These are phyloP conservation scores for Alsophila aescularia DNA, from an alignment of 2,888 invertebrate genomes.

Conservation along the genomic window DNA sequence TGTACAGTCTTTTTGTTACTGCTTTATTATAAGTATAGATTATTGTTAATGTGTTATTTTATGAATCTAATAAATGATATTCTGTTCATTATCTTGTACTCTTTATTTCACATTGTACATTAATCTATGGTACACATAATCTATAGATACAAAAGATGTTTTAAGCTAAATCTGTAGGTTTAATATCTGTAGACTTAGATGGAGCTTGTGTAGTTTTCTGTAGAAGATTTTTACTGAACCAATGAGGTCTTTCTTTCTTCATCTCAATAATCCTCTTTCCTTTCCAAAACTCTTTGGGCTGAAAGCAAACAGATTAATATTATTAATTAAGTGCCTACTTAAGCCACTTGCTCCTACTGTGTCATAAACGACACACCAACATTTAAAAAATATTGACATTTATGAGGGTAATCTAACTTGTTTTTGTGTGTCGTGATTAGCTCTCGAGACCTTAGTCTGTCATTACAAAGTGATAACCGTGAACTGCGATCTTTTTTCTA, in stretches of 20 bases:
- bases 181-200: conserved; percentile 88
- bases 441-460: too few relatives aligned
- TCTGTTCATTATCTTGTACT: not conserved
- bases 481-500: too few relatives aligned
- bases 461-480: too few relatives aligned
- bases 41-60: not conserved
- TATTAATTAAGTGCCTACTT: too few relatives aligned
- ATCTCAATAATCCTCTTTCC: conserved; percentile 94
- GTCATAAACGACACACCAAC: too few relatives aligned
- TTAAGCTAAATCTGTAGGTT: conserved; percentile 89
- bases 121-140: not conserved
- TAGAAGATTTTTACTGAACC: conserved; percentile 94
- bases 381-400: too few relatives aligned
- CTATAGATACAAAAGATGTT: not conserved
- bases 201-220: conserved; percentile 90
- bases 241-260: conserved; percentile 92
- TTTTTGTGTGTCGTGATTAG: too few relatives aligned
- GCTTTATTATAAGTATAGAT: too few relatives aligned
- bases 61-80: not conserved
- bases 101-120: not conserved
- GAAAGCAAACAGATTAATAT: conserved; percentile 46
- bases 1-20: too few relatives aligned
- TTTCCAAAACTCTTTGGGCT: conserved; percentile 85
- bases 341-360: too few relatives aligned
- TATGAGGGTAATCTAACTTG: too few relatives aligned